Conservation (phyloP, 2,113 vertebrate genomes). For the Eira barbara region DNA sequence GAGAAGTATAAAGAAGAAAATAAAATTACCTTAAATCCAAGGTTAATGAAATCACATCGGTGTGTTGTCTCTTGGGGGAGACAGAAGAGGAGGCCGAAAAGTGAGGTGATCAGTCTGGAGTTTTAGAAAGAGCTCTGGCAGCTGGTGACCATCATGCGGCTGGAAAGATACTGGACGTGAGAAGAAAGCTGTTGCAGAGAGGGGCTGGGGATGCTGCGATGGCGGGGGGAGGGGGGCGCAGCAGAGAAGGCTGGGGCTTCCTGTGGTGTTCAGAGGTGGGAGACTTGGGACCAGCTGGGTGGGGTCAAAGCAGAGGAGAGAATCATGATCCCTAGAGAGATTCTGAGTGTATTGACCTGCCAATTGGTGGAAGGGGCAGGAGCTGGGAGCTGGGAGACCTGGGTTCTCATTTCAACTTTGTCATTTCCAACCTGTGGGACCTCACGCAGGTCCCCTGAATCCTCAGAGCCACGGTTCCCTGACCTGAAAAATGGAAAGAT, state of each 20-base stretch:
- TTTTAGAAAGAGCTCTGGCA: background rate
- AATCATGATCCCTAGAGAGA: background rate
- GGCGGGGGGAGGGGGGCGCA: accelerated
- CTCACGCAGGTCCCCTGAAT: too few species aligned
- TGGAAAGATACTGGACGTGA: background rate
- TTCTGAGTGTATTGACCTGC: background rate
- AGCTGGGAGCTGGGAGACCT: background rate
- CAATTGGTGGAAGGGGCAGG: background rate
- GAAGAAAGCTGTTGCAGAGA: too few species aligned
- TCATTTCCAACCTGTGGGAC: background rate
- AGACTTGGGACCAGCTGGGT: background rate
- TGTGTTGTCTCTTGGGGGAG: background rate
- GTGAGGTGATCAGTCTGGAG: background rate
- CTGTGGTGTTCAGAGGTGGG: background rate
- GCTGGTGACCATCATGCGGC: background rate
- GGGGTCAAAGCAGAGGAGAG: background rate
- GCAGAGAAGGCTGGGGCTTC: background rate
- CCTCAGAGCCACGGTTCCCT: background rate
- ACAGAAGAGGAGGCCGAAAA: background rate
- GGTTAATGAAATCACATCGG: background rate
- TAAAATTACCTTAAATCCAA: background rate
- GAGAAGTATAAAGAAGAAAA: constrained; percentile 43
- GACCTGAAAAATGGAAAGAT: background rate
- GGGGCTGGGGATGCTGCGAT: accelerated
- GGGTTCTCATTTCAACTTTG: background rate